Base-by-base conservation (phyloP, 2,113 vertebrate genomes). In the Phodopus roborovskii region DNA sequence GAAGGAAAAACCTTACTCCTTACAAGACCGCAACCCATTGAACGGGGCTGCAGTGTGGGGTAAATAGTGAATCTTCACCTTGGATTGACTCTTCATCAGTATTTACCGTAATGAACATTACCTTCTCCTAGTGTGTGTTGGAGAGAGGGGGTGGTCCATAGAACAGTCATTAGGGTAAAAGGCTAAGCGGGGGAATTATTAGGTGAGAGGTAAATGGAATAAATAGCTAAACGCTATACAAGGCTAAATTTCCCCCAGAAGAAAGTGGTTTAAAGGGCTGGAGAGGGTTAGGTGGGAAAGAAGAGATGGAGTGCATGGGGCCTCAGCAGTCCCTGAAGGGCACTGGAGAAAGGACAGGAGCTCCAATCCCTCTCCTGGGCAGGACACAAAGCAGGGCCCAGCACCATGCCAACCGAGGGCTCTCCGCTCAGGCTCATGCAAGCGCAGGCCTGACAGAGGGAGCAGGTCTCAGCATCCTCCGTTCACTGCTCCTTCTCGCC, bases 161-260 rank as follows among this genome's bases (percentile, higher is more conserved):
- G 13, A 13, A 68, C 81, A 68, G 75, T 9, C 36, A 26, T 56
- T 26, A 60, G 19, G 10, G 15, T 48, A 53, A 74, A 90, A 13
- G 82, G 53, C 39, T 53, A 90, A 86, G 73, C 33, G 66, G 42
- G 36, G 66, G 9, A 87, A 75, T 28, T 64, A 88, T 16, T 88
- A 45, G 56, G 39, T 73, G 19, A 86, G 68, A 95, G 89, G 30
- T 56, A 30, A 94, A 62, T 22, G 7, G 36, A 56, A 56, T 84
- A 86, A 78, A 88, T 30, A 95, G 24, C 36, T 77, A 94, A 95
- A 85, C 45, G 60, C 50, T 82, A 30, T 62, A 77, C 92, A 81
- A 48, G 58, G 60, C 48, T 28, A 74, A 88, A 73, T 62, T 92
- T 81, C 71, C 73, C 73, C 73, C 62, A 12, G 45, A 96, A 97